phyloP scores from a whole-genome alignment of 2,797 vertebrate genomes.

The Helostoma temminkii region DNA sequence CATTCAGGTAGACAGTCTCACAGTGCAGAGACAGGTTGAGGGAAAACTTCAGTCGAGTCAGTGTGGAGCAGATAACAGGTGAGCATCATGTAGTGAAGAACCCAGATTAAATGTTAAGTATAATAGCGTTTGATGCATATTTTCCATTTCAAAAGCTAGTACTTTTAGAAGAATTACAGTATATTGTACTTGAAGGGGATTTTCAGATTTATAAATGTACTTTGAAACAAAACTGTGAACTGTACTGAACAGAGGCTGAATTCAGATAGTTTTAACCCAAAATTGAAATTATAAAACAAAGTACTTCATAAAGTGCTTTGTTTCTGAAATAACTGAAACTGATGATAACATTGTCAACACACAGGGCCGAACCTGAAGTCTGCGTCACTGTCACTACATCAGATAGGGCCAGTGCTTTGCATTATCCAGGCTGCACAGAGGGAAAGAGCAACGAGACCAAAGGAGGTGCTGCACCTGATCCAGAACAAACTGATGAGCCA shows the following conservation, averaged over 20 bases:
- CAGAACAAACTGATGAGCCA: conserved; percentile 19
- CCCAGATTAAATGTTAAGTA: neutral
- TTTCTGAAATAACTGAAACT: neutral
- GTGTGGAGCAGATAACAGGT: conserved; percentile 50
- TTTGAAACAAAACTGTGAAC: no score
- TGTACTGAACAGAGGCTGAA: no score
- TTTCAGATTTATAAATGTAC: no score
- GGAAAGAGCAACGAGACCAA: conserved; percentile 8
- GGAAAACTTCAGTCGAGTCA: conserved; percentile 12
- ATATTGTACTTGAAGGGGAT: no score
- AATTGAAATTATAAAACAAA: neutral
- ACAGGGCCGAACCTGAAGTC: conserved; percentile 46
- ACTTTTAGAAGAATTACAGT: neutral
- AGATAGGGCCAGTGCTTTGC: conserved; percentile 5
- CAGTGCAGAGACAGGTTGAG: conserved; percentile 18
- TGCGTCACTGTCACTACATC: conserved; percentile 9
- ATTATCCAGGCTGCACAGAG: conserved; percentile 29
- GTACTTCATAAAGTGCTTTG: no score
- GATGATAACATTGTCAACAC: conserved; percentile 11
- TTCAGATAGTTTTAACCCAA: neutral
- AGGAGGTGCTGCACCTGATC: neutral
- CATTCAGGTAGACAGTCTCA: neutral
- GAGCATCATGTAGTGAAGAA: conserved; percentile 16
- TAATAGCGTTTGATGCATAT: neutral
- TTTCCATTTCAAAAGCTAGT: neutral